Percentiles rank a stretch among this genome's conserved stretches.
Conservation (phyloP, 2,797 vertebrate species). For the Peromyscus attwateri region DNA sequence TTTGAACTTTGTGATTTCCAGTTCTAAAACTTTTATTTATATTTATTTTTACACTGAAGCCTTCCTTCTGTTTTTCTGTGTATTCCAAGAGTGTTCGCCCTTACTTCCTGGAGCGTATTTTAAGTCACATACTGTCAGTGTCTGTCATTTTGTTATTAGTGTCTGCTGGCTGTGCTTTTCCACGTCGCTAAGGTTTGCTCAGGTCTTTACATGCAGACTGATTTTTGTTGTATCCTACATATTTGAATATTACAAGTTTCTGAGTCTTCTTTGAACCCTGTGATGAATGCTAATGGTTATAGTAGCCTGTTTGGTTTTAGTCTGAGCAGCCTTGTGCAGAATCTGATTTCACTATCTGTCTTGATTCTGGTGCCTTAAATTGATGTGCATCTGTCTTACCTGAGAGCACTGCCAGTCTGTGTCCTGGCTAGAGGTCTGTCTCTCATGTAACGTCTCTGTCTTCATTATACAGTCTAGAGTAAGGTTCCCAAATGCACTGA, state of each 20-base stretch:
- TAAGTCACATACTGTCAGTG: background rate
- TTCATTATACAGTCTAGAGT: background rate
- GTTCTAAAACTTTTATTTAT: background rate
- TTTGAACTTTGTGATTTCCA: conserved; percentile 3
- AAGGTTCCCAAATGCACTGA: background rate
- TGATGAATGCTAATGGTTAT: background rate
- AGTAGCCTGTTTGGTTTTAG: background rate
- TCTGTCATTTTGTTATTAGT: background rate
- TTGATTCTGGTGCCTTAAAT: background rate
- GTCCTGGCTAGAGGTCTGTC: background rate
- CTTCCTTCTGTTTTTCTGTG: background rate
- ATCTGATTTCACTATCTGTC: background rate
- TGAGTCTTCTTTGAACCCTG: background rate
- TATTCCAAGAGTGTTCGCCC: background rate
- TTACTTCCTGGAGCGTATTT: background rate
- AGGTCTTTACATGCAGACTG: background rate
- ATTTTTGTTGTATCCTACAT: background rate
- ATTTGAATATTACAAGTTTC: background rate
- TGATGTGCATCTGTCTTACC: background rate
- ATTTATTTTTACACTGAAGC: background rate
- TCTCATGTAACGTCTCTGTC: background rate
- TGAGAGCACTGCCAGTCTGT: background rate
- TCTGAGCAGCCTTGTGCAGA: background rate
- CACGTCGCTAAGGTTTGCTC: background rate
- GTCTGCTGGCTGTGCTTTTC: background rate